Base-by-base conservation (phyloP, 35 echinoderm and acorn worm species). In the Eucidaris tribuloides region DNA sequence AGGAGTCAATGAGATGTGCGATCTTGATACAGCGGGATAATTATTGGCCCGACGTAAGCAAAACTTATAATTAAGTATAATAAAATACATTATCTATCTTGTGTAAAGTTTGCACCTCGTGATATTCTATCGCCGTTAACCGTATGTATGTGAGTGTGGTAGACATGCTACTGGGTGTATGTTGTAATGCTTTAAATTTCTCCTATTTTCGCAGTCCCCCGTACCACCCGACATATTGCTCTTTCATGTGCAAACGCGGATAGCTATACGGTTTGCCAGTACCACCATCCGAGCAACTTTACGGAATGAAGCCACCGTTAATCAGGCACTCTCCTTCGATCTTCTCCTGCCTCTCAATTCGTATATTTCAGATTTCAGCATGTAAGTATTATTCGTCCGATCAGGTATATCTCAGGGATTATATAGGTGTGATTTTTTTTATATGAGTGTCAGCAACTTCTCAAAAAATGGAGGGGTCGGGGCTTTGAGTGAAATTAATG, bases 301-400 rank as follows among this genome's bases (percentile, higher is more conserved):
- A 20, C 44, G 45, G 54, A 88, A 88, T n/a, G 23, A 13, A n/a
- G 58, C 78, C 58, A 79, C 78, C 18, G 58, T 6, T 20, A 20
- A 28, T 11, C 55, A 62, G 25, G 77, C 40, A 23, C 33, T 77
- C 5, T 36, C 52, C 9, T 88, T 88, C 60, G 38, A 78, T 24
- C 30, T 88, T 3, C 43, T 62, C 22, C 76, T 88, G 20, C 85
- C 85, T 9, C 14, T 45, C 11, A 42, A 88, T 46, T 39, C 85
- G 31, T 88, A 80, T 46, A 88, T 88, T 59, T 80, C 76, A 24
- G 59, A 81, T 9, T 88, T 88, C 43, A 42, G 48, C 24, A 88
- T 88, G 85, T 88, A 66, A 88, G 76, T 59, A 27, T 46, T 20
- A n/a, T 40, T 66, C 9, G 17, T 20, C 9, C 11, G 9, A 14